Evolutionary conservation across 1,140 invertebrate genomes (phyloP).

Genomic region (Hypothenemus hampei): DNA sequence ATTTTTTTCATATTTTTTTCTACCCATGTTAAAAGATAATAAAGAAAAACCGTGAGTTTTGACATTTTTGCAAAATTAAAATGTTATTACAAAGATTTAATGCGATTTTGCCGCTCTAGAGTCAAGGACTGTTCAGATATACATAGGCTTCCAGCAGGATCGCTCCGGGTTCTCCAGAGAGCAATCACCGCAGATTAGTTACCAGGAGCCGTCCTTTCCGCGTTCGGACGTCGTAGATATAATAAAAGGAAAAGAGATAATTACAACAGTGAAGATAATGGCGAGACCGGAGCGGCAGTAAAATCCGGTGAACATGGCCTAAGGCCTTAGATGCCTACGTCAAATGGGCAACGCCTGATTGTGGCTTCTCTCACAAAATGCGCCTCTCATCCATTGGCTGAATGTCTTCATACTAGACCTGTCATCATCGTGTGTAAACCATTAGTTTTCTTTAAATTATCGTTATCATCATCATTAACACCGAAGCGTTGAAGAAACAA

Average conservation of each 20-base stretch:
- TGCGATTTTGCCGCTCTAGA: background rate
- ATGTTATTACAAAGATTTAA: background rate
- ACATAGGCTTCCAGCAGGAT: conserved; percentile 17
- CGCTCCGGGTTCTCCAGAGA: conserved; percentile 30
- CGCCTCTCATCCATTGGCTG: too few relatives aligned
- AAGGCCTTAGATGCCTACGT: conserved; percentile 13
- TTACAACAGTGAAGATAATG: conserved; percentile 28
- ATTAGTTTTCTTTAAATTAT: too few relatives aligned
- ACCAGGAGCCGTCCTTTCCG: conserved; percentile 23
- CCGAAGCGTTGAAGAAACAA: too few relatives aligned
- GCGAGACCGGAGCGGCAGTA: conserved; percentile 11
- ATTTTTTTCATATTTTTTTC: background rate
- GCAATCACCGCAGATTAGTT: conserved; percentile 37
- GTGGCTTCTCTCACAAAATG: too few relatives aligned
- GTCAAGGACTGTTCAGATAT: background rate
- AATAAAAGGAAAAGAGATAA: conserved; percentile 40
- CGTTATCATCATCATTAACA: too few relatives aligned
- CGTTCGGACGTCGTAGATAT: conserved; percentile 21
- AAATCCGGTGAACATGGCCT: conserved; percentile 17
- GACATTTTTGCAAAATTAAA: background rate
- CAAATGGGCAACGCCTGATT: too few relatives aligned
- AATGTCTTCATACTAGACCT: too few relatives aligned
- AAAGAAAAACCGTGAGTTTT: background rate
- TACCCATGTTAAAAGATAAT: background rate
- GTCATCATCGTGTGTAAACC: too few relatives aligned